Conservation (phyloP, 35 echinoderm and acorn worm genomes). For the Heliocidaris erythrogramma region DNA sequence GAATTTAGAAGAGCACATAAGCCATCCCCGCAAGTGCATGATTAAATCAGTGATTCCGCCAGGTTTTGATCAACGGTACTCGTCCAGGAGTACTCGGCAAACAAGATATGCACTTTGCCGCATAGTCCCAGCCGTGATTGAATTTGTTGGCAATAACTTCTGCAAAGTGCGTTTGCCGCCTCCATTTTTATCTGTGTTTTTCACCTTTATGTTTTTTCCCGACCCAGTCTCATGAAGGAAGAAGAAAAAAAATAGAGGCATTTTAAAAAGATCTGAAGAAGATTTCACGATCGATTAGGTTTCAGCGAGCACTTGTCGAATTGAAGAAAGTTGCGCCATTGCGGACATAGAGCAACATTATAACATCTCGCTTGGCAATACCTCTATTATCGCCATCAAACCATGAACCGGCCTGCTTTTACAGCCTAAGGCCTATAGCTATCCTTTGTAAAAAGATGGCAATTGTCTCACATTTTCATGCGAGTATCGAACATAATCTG, state of each 20-base stretch:
- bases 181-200: not conserved
- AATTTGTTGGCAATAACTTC: constrained; percentile 3
- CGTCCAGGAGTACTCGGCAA: not conserved
- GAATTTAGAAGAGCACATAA: not conserved
- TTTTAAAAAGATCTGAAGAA: not conserved
- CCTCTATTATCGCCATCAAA: too few species aligned
- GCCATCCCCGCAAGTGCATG: not conserved
- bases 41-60: not conserved
- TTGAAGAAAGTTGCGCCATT: too few species aligned
- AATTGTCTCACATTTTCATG: too few species aligned
- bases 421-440: not conserved
- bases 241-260: not conserved
- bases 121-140: not conserved
- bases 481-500: not conserved
- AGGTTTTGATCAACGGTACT: not conserved
- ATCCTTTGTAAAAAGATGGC: too few species aligned
- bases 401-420: too few species aligned
- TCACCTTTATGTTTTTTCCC: not conserved
- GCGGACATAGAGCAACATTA: too few species aligned
- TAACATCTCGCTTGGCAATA: too few species aligned
- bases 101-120: not conserved
- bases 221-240: not conserved
- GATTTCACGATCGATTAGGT: too few species aligned
- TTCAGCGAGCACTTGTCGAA: too few species aligned
- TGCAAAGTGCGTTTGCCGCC: not conserved